Percentiles rank a stretch among this genome's conserved stretches.
Conservation (phyloP, 2,797 vertebrate species). For the Poeciliopsis paucimaculata region DNA sequence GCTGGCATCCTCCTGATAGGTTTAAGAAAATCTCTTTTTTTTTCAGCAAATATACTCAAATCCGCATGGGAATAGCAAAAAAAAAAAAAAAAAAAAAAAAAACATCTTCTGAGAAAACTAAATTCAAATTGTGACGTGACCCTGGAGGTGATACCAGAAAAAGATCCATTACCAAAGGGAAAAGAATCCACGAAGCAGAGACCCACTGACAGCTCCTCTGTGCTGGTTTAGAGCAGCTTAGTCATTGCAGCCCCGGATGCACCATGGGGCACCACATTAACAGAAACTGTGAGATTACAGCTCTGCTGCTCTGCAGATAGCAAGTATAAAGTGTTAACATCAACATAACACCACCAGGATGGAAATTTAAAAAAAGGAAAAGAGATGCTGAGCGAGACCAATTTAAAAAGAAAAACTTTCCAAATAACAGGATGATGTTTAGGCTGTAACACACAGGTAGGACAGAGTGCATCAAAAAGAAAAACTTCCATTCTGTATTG, state of each 20-base stretch:
- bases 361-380: neutral
- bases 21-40: neutral
- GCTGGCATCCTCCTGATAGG: neutral
- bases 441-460: neutral
- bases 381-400: neutral
- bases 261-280: slow-evolving; percentile 39
- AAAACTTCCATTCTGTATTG: neutral
- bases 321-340: slow-evolving; percentile 33
- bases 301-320: slow-evolving; percentile 44
- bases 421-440: slow-evolving; percentile 17
- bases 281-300: slow-evolving; percentile 37
- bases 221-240: slow-evolving; percentile 57
- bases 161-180: slow-evolving; percentile 30
- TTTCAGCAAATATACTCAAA: neutral
- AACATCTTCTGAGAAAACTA: neutral
- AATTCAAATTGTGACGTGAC: slow-evolving; percentile 14
- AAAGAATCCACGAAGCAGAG: slow-evolving; percentile 34
- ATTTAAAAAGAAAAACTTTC: neutral
- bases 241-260: slow-evolving; percentile 39
- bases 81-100: neutral
- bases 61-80: neutral
- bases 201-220: slow-evolving; percentile 49
- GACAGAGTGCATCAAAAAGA: neutral
- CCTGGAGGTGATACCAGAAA: slow-evolving; percentile 33
- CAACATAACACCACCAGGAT: slow-evolving; percentile 10